A percentile compares a stretch with the other conserved stretches of the same genome.
phyloP scores from a whole-genome alignment of 2,888 invertebrate species.

The Agrochola lychnidis region DNA sequence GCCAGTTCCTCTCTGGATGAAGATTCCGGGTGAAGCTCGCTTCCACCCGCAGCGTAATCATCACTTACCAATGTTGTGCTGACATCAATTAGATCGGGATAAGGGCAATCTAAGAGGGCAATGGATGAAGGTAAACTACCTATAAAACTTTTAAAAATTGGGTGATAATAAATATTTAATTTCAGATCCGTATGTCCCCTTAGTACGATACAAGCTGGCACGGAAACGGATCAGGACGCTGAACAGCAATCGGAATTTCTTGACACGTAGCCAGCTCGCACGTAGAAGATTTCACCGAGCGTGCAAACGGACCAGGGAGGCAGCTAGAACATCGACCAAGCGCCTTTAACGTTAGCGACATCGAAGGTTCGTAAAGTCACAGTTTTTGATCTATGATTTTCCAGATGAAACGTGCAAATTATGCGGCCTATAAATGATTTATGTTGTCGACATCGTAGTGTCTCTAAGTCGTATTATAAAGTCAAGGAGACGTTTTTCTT shows the following conservation, averaged over 20 bases:
- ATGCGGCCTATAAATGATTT: not conserved
- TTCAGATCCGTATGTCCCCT: constrained; percentile 20
- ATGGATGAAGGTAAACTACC: not conserved
- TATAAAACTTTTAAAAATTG: not conserved
- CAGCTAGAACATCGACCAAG: constrained; percentile 3
- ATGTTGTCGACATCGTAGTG: not conserved
- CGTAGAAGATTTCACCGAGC: not conserved
- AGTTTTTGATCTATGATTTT: not conserved
- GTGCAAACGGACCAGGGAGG: not conserved
- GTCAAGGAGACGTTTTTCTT: not conserved
- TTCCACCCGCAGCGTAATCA: too few species aligned
- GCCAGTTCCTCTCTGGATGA: too few species aligned
- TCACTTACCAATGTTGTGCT: too few species aligned
- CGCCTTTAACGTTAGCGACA: not conserved
- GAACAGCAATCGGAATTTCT: not conserved
- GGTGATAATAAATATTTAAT: not conserved
- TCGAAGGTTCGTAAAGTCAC: not conserved
- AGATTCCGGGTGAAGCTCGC: too few species aligned
- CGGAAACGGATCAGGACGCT: not conserved
- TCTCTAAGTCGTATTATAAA: not conserved
- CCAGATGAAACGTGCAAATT: not conserved
- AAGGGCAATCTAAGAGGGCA: too few species aligned
- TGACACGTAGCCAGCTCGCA: not conserved
- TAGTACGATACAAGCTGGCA: not conserved
- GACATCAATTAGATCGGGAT: too few species aligned